Percentiles rank a stretch among this genome's conserved stretches.
phyloP scores from a whole-genome alignment of 1,140 invertebrate genomes.

The Leptestheria dahalacensis region DNA sequence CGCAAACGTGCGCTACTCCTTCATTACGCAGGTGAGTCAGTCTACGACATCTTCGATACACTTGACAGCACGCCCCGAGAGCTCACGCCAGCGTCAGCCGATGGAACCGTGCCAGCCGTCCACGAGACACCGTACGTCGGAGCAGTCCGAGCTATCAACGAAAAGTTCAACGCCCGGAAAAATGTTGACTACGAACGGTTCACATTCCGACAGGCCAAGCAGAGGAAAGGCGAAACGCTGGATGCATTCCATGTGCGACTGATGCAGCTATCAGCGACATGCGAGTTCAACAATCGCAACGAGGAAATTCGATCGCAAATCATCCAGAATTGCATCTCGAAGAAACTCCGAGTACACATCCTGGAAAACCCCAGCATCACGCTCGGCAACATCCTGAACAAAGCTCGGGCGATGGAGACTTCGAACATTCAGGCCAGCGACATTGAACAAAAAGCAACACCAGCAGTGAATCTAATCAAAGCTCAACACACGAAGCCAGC shows the following conservation, averaged over 20 bases:
- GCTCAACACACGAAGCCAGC: background rate
- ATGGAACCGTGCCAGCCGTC: background rate
- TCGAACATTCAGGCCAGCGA: background rate
- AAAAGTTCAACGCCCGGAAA: background rate
- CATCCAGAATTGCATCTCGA: background rate
- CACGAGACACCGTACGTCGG: background rate
- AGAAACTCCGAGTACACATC: background rate
- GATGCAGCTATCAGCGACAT: background rate
- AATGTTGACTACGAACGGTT: conserved; percentile 4
- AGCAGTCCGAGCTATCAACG: background rate
- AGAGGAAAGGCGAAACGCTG: background rate
- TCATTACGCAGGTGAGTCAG: conserved; percentile 17
- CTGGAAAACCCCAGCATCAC: conserved; percentile 6
- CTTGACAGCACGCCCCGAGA: background rate
- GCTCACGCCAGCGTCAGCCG: background rate
- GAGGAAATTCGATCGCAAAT: background rate
- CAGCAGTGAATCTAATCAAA: background rate
- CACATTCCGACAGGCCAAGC: conserved; percentile 1
- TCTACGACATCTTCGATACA: conserved; percentile 18
- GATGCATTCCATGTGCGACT: conserved; percentile 3
- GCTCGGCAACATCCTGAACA: background rate
- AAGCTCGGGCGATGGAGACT: conserved; percentile 5
- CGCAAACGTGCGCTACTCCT: conserved; percentile 16
- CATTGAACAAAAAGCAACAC: background rate
- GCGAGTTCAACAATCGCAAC: background rate